These are phyloP conservation scores for Leptopilina drosophilae DNA, from an alignment of 2,888 invertebrate species.

Conservation along the genomic window DNA sequence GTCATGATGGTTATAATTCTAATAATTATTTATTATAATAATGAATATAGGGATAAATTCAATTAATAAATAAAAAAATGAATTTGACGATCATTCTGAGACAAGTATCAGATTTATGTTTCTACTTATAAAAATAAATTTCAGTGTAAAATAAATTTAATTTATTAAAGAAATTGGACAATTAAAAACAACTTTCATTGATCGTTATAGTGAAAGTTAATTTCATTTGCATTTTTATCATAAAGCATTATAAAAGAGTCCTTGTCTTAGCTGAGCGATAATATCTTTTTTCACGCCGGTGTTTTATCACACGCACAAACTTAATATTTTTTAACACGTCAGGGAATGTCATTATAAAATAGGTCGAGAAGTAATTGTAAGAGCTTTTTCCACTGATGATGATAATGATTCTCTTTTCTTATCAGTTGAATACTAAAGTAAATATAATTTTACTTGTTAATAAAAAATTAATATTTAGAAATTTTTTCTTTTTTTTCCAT, in stretches of 20 bases:
- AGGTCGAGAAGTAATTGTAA: neutral
- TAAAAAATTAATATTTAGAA: neutral
- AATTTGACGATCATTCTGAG: no score
- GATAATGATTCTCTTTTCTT: no score
- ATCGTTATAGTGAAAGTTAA: neutral
- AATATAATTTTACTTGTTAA: no score
- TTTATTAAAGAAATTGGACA: neutral
- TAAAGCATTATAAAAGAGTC: neutral
- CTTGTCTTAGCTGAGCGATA: constrained; percentile 7
- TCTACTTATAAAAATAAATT: no score
- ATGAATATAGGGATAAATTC: no score
- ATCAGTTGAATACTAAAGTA: no score
- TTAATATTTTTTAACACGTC: neutral
- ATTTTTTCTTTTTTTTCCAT: no score
- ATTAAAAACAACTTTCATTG: neutral
- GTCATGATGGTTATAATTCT: no score
- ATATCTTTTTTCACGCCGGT: constrained; percentile 18
- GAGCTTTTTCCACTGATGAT: neutral
- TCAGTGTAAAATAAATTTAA: neutral
- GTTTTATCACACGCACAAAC: constrained; percentile 5
- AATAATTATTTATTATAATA: no score
- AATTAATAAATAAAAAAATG: no score
- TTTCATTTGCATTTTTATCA: constrained; percentile 31
- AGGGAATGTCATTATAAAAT: constrained; percentile 5
- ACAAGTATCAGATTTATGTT: no score